Evolutionary conservation across 1,140 invertebrate species (phyloP).

Genomic region (Ceratina calcarata): DNA sequence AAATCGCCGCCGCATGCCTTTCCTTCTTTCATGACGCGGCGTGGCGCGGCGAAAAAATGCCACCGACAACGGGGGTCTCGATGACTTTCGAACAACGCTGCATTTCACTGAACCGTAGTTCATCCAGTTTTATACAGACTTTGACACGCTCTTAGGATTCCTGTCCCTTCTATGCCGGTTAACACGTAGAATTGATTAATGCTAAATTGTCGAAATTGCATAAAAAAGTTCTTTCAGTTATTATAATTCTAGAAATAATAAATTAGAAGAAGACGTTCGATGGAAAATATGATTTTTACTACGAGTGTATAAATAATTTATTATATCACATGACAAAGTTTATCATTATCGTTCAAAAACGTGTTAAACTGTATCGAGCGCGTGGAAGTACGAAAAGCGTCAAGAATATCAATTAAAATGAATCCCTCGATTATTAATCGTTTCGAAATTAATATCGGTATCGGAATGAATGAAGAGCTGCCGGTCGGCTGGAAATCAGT

Average conservation of each 20-base stretch:
- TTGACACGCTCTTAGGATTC: too few species aligned
- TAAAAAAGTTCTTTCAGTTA: too few species aligned
- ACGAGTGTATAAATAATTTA: neutral
- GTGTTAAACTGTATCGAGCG: neutral
- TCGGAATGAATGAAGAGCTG: neutral
- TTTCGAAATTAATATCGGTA: neutral
- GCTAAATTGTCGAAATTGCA: too few species aligned
- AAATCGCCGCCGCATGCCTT: neutral
- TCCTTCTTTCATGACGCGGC: constrained; percentile 8
- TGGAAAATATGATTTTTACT: too few species aligned
- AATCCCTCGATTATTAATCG: neutral
- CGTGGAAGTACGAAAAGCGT: neutral
- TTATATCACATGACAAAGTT: neutral
- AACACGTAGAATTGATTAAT: too few species aligned
- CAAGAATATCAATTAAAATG: neutral
- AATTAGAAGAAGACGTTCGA: too few species aligned
- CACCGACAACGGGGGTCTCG: neutral
- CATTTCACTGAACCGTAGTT: too few species aligned
- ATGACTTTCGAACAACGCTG: constrained; percentile 2
- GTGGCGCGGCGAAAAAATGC: too few species aligned
- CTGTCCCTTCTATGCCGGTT: too few species aligned
- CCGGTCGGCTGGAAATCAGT: neutral
- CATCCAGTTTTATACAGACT: too few species aligned
- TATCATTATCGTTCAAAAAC: neutral
- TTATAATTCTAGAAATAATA: too few species aligned